These are phyloP conservation scores for Eremophila alpestris DNA, from an alignment of 2,797 vertebrate species.

Conservation along the genomic window DNA sequence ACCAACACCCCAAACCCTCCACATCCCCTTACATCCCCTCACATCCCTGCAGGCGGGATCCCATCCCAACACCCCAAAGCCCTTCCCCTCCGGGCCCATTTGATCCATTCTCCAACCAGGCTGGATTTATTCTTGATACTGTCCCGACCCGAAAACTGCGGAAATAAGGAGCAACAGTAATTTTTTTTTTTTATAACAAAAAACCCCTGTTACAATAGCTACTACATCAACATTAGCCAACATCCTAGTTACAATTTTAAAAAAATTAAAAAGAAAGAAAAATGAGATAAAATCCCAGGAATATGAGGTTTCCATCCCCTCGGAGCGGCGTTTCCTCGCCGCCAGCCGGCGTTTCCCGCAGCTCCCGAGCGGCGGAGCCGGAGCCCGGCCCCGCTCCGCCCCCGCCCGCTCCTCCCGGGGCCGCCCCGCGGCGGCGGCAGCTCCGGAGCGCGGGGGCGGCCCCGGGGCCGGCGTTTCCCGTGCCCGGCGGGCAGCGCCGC, in stretches of 20 bases:
- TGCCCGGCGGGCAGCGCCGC: not conserved
- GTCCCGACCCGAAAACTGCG: not conserved
- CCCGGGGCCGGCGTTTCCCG: not conserved
- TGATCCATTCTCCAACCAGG: not conserved
- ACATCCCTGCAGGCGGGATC: too few relatives aligned
- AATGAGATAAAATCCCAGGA: rapidly evolving
- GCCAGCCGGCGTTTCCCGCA: not conserved
- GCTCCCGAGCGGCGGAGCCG: not conserved
- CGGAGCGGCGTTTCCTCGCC: not conserved
- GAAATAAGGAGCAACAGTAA: not conserved
- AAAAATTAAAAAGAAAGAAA: not conserved
- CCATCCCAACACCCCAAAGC: too few relatives aligned
- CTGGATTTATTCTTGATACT: not conserved
- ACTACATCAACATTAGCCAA: too few relatives aligned
- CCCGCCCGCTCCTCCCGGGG: not conserved
- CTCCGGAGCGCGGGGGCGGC: not conserved
- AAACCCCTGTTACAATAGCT: not conserved
- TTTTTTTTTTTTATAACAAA: too few relatives aligned
- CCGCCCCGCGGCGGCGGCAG: not conserved
- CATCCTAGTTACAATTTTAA: rapidly evolving
- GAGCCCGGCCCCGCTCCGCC: not conserved
- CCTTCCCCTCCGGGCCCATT: not conserved
- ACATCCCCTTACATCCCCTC: too few relatives aligned
- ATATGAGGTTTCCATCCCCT: rapidly evolving
- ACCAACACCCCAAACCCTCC: not conserved